These are phyloP conservation scores for Anadara kagoshimensis DNA, from an alignment of 1,140 invertebrate species.

Conservation along the genomic window DNA sequence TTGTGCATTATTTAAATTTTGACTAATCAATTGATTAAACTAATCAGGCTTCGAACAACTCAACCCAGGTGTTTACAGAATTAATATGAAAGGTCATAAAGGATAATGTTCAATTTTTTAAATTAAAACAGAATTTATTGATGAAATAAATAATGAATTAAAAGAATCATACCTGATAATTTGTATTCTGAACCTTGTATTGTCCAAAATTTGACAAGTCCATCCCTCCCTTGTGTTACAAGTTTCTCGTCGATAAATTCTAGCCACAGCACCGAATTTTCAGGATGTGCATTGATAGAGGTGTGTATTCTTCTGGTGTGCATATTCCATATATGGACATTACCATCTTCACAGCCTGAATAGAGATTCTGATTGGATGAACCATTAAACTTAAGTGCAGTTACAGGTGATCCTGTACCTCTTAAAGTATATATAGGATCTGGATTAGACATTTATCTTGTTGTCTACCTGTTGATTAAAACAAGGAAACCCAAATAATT, in stretches of 20 bases:
- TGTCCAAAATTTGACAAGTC: constrained; percentile 20
- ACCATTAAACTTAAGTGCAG: constrained; percentile 24
- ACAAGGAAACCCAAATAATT: too few species aligned
- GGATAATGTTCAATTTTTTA: too few species aligned
- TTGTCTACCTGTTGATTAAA: too few species aligned
- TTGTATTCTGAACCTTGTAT: constrained; percentile 9
- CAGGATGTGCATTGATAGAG: constrained; percentile 11
- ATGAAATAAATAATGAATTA: too few species aligned
- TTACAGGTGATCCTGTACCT: constrained; percentile 27
- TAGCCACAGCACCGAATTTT: constrained; percentile 35
- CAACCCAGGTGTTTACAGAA: too few species aligned
- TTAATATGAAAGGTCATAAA: too few species aligned
- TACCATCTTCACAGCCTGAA: constrained; percentile 28
- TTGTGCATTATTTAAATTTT: too few species aligned
- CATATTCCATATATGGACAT: constrained; percentile 34
- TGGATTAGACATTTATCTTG: background rate
- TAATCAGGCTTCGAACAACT: too few species aligned
- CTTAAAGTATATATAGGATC: constrained; percentile 33
- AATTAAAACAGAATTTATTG: too few species aligned
- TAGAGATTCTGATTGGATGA: constrained; percentile 10
- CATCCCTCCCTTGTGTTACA: constrained; percentile 36
- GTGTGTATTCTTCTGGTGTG: background rate
- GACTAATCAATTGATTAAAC: too few species aligned
- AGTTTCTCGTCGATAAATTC: constrained; percentile 24
- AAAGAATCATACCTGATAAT: constrained; percentile 15